These are phyloP conservation scores for Heloderma charlesbogerti DNA, from an alignment of 2,113 vertebrate genomes.

Conservation along the genomic window DNA sequence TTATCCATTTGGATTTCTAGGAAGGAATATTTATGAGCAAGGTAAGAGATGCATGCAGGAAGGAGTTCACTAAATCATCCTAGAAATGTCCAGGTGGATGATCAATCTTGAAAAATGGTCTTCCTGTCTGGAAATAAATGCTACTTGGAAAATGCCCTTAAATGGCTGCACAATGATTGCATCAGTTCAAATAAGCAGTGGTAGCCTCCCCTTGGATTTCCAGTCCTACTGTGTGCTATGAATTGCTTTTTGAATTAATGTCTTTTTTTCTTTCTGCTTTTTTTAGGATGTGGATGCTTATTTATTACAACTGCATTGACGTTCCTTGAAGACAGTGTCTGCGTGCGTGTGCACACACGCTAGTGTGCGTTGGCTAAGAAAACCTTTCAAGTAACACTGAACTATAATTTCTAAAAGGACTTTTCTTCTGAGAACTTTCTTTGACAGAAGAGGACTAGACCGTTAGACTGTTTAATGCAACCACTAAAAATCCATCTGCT, in stretches of 20 bases:
- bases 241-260: slow-evolving; percentile 22
- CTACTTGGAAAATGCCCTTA: background rate
- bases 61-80: background rate
- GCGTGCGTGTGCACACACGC: slow-evolving; percentile 50
- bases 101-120: background rate
- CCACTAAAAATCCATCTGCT: slow-evolving; percentile 81
- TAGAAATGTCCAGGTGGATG: background rate
- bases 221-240: background rate
- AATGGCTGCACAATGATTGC: background rate
- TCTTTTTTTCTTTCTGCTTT: slow-evolving; percentile 4
- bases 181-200: background rate
- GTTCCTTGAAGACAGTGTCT: slow-evolving; percentile 59
- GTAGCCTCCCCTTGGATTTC: background rate
- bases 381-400: slow-evolving; percentile 60
- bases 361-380: slow-evolving; percentile 62
- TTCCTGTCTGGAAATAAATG: background rate
- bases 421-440: slow-evolving; percentile 66
- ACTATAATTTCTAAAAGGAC: slow-evolving; percentile 64
- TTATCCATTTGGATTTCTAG: background rate
- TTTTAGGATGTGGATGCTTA: slow-evolving; percentile 87
- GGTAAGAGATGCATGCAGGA: background rate
- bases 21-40: background rate
- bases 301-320: slow-evolving; percentile 88
- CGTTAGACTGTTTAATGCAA: slow-evolving; percentile 75
- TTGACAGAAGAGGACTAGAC: slow-evolving; percentile 72